A percentile compares a stretch with the other conserved stretches of the same genome.
Evolutionary conservation across 2,113 vertebrate species (phyloP).

Genomic region (Psammodynastes pulverulentus): DNA sequence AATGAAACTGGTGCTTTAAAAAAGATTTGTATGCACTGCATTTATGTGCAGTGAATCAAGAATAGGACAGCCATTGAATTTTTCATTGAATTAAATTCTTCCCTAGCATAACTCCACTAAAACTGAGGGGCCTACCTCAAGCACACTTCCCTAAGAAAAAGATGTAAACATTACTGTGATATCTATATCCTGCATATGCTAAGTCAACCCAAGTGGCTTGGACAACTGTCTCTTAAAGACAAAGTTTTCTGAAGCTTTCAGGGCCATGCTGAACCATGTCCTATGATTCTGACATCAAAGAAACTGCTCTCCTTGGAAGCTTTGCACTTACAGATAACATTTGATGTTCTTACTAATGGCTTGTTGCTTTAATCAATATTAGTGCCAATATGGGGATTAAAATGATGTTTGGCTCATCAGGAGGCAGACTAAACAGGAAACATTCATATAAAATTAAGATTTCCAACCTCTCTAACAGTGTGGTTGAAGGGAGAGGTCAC

Average conservation of each 20-base stretch:
- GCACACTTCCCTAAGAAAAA: background rate
- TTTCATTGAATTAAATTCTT: conserved; percentile 10
- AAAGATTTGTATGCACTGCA: conserved; percentile 27
- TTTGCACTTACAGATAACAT: conserved; percentile 24
- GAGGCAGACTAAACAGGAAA: conserved; percentile 55
- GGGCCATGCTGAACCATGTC: background rate
- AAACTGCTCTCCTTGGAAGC: conserved; percentile 5
- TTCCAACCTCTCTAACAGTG: background rate
- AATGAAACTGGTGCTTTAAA: conserved; percentile 14
- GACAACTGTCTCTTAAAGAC: conserved; percentile 7
- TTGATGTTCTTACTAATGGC: conserved; percentile 32
- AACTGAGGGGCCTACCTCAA: background rate
- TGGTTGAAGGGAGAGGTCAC: background rate
- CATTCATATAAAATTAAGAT: conserved; percentile 27
- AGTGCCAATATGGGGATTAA: conserved; percentile 9
- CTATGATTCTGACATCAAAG: background rate
- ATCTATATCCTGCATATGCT: conserved; percentile 1
- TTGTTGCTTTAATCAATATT: conserved; percentile 39
- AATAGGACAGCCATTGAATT: conserved; percentile 9
- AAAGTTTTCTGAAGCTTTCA: conserved; percentile 1
- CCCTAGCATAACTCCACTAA: background rate
- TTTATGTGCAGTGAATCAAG: background rate
- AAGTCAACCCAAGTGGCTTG: background rate
- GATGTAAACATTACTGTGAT: background rate
- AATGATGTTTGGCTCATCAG: conserved; percentile 17